Base-by-base conservation (phyloP, 2,797 vertebrate species). In the Phoebastria nigripes region DNA sequence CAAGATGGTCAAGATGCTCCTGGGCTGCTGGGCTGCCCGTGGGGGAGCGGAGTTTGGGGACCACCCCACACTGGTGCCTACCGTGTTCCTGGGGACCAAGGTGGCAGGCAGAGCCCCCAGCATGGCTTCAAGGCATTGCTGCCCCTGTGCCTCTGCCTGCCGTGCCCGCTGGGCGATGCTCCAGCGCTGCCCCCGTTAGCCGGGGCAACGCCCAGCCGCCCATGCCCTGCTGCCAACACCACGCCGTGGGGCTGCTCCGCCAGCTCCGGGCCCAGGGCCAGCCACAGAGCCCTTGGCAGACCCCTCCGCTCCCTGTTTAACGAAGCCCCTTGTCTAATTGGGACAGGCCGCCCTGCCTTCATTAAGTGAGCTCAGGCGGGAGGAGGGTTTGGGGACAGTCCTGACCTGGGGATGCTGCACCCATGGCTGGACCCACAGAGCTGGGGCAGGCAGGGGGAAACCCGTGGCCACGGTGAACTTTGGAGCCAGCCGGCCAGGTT, bases 321-420 rank as follows among this genome's bases (percentile, higher is more conserved):
- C 78, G 94, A 92, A 96, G 87, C 77, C 88, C 94, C 91, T 92
- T 56, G 88, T 91, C 92, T 97, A 97, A 96, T 86, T 97, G 92
- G 96, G 94, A 82, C 96, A 96, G 85, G 89, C 92, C 12, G 49
- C 80, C 96, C 54, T 94, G 95, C 74, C 80, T 96, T 94, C 84
- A 62, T 95, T 97, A 93, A 95, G 86, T 29, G 4, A 91, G 90
- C 80, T 82, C 84, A 25, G 62, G 70, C 2, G 8, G 92, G 94
- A 95, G 94, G 94, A 85, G 85, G 81, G 35, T 44, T 87, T 67
- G 11, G 41, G 70, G 51, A 76, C 2, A 2, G 69, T 69, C 37
- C 74, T 76, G 95, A 54, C 58, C 69, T 28, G 70, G 42, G 69
- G 70, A 55, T 49, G 55, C 46, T 15, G 82, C 20, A 37, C 63